phyloP scores from a whole-genome alignment of 2,113 vertebrate genomes.

The Elephantulus edwardii region DNA sequence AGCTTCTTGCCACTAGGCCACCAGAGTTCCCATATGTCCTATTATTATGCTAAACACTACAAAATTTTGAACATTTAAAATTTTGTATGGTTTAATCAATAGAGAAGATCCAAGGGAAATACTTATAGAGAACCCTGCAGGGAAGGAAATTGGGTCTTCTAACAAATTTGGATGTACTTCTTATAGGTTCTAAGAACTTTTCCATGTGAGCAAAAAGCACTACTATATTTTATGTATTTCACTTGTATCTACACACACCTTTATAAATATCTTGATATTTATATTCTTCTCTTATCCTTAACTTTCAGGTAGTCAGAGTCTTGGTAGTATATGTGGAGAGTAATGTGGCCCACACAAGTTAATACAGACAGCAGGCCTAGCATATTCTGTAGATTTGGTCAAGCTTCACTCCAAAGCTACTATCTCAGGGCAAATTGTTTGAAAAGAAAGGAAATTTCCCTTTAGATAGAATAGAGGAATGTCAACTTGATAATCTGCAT shows the following conservation, averaged over 20 bases:
- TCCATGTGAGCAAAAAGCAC: background rate
- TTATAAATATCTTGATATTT: background rate
- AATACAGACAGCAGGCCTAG: background rate
- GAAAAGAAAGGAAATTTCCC: slow-evolving; percentile 24
- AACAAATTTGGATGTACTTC: background rate
- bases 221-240: background rate
- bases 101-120: background rate
- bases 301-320: background rate
- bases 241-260: background rate
- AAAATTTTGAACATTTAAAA: slow-evolving; percentile 5
- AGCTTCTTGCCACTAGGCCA: no score
- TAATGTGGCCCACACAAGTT: background rate
- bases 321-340: background rate
- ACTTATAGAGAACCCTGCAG: background rate
- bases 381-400: background rate
- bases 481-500: background rate
- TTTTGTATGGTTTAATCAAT: background rate
- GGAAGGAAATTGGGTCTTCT: background rate
- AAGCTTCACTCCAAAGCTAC: background rate
- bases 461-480: background rate
- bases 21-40: background rate
- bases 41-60: background rate
- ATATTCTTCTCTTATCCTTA: background rate
- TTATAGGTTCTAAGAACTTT: background rate
- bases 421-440: background rate